Percentiles rank a stretch among this genome's conserved stretches.
Conservation (phyloP, 2,113 vertebrate genomes). For the Phyllostomus hastatus region DNA sequence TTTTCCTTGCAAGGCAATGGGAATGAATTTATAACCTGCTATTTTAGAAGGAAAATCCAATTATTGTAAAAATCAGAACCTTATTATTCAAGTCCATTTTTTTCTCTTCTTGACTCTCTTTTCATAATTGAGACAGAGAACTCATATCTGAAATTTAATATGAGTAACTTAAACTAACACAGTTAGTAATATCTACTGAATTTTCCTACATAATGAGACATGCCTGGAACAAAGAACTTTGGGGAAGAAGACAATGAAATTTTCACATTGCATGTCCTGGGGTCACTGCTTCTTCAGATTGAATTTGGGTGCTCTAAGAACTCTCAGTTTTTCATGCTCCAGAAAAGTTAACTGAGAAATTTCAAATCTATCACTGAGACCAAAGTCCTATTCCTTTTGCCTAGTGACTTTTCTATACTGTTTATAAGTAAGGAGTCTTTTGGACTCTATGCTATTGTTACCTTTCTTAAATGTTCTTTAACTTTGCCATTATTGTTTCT, state of each 20-base stretch:
- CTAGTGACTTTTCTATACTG: neutral
- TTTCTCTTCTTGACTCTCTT: neutral
- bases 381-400: neutral
- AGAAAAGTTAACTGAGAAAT: neutral
- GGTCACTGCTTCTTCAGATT: conserved; percentile 17
- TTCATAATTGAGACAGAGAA: neutral
- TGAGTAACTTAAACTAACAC: neutral
- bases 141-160: neutral
- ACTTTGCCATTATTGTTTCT: neutral
- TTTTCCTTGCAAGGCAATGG: neutral
- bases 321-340: neutral
- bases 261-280: neutral
- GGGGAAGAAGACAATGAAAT: neutral
- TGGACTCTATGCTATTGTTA: neutral
- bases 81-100: neutral
- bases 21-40: neutral
- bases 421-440: neutral
- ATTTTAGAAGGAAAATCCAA: neutral
- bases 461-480: neutral
- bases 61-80: neutral
- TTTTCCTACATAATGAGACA: neutral
- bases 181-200: neutral
- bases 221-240: neutral
- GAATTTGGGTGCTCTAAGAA: neutral
- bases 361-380: neutral